These are phyloP conservation scores for Nephila pilipes DNA, from an alignment of 1,140 invertebrate genomes.

Conservation along the genomic window DNA sequence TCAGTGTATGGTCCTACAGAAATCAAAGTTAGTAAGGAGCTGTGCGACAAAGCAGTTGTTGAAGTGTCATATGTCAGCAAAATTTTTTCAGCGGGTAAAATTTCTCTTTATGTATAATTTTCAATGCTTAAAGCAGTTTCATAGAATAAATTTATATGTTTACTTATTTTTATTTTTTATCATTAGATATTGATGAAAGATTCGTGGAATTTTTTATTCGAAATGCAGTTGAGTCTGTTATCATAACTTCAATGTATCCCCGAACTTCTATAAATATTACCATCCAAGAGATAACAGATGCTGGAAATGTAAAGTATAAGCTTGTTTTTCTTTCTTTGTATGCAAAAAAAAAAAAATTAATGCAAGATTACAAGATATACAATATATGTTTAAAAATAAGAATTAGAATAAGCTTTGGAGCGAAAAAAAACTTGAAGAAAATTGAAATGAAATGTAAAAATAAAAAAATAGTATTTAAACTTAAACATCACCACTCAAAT, in stretches of 20 bases:
- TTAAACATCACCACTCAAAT: too few relatives aligned
- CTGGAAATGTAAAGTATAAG: slow-evolving; percentile 86
- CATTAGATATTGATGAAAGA: slow-evolving; percentile 86
- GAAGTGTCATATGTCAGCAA: slow-evolving; percentile 90
- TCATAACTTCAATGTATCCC: slow-evolving; percentile 88
- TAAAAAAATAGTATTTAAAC: too few relatives aligned
- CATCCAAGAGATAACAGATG: slow-evolving; percentile 93
- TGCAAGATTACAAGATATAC: too few relatives aligned
- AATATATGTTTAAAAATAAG: too few relatives aligned
- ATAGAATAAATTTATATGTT: neutral
- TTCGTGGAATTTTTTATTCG: slow-evolving; percentile 88
- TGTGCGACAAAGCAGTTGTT: slow-evolving; percentile 88
- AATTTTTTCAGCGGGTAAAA: slow-evolving; percentile 86
- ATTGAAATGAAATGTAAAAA: too few relatives aligned
- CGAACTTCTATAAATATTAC: slow-evolving; percentile 89
- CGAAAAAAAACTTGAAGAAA: too few relatives aligned
- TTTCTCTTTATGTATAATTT: neutral
- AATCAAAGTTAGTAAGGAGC: slow-evolving; percentile 88
- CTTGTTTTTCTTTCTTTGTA: neutral
- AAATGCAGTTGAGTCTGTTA: slow-evolving; percentile 88
- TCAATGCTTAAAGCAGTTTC: neutral
- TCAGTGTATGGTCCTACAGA: slow-evolving; percentile 93
- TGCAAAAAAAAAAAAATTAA: too few relatives aligned
- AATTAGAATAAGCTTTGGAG: too few relatives aligned
- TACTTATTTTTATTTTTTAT: neutral